A percentile compares a stretch with the other conserved stretches of the same genome.
These are phyloP conservation scores for Drosophila anceps DNA, from an alignment of 2,888 invertebrate species.

Conservation along the genomic window DNA sequence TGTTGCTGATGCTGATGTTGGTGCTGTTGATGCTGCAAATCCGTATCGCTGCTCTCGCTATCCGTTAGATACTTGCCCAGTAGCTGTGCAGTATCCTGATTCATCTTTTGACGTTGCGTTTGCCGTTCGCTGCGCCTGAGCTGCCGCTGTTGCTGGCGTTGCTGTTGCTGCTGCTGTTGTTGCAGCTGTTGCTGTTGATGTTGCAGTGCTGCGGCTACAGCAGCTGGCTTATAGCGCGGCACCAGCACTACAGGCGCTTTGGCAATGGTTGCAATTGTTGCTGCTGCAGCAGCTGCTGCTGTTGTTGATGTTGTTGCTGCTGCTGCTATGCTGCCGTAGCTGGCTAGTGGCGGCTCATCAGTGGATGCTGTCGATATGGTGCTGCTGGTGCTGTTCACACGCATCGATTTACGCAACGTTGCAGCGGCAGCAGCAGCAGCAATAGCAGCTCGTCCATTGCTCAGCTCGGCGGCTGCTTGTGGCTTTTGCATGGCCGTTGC, in stretches of 20 bases:
- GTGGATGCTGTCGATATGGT: conserved; percentile 84
- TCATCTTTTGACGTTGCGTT: conserved; percentile 54
- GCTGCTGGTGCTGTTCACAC: conserved; percentile 85
- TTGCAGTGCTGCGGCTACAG: conserved; percentile 30
- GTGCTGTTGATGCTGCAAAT: conserved; percentile 46
- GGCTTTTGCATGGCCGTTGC: conserved; percentile 62
- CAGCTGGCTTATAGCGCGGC: conserved; percentile 57
- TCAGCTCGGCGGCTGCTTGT: conserved; percentile 52
- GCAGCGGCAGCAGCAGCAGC: conserved; percentile 2
- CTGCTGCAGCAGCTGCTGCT: conserved; percentile 5
- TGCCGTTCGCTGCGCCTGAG: conserved; percentile 72
- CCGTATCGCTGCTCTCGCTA: conserved; percentile 70
- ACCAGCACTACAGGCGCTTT: conserved; percentile 67
- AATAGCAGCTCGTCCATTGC: conserved; percentile 32
- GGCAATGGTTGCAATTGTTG: conserved; percentile 20
- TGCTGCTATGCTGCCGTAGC: conserved; percentile 64
- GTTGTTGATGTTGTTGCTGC: conserved; percentile 11
- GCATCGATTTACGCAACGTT: conserved; percentile 83
- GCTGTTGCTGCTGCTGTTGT: conserved; percentile 33
- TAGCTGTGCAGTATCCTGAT: conserved; percentile 27
- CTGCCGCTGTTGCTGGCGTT: conserved; percentile 66
- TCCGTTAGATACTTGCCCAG: conserved; percentile 55
- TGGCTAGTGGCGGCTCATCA: conserved; percentile 69
- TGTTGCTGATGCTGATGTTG: conserved; percentile 34
- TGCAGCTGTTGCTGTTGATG: conserved; percentile 14